These are phyloP conservation scores for Bufo gargarizans DNA, from an alignment of 2,113 vertebrate genomes.

Conservation along the genomic window DNA sequence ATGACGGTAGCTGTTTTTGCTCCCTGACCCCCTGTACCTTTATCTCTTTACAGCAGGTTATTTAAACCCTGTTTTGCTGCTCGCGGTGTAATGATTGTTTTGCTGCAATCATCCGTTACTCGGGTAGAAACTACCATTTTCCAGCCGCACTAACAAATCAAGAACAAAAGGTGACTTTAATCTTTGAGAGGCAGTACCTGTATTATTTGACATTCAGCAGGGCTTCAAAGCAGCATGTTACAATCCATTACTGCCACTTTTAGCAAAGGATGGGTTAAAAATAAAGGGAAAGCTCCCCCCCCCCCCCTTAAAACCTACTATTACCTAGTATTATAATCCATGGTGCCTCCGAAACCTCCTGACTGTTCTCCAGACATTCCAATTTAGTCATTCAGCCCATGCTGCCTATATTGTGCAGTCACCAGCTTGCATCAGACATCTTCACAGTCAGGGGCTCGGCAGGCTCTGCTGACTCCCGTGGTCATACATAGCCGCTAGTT, in stretches of 20 bases:
- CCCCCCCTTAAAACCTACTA: constrained; percentile 60
- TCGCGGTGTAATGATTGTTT: background rate
- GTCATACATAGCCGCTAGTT: constrained; percentile 75
- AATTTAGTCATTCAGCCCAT: constrained; percentile 65
- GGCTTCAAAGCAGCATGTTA: constrained; percentile 40
- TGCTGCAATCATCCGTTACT: background rate
- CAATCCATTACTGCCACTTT: constrained; percentile 29
- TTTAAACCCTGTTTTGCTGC: background rate
- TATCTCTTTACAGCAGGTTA: background rate
- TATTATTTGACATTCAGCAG: constrained; percentile 37
- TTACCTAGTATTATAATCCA: constrained; percentile 69
- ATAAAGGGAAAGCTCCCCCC: background rate
- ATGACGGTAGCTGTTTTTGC: background rate
- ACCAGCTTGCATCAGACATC: constrained; percentile 72
- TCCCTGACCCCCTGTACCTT: background rate
- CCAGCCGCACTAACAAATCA: constrained; percentile 8
- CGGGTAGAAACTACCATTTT: constrained; percentile 40
- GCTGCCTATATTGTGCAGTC: constrained; percentile 71
- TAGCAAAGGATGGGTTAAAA: constrained; percentile 38
- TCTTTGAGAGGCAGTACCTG: constrained; percentile 37
- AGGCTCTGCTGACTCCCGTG: constrained; percentile 72
- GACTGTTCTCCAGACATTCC: constrained; percentile 63
- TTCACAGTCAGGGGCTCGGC: constrained; percentile 71
- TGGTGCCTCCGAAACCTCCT: constrained; percentile 66
- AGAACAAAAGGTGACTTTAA: constrained; percentile 45